Evolutionary conservation across 2,797 vertebrate genomes (phyloP).

Genomic region (Pyrrhura leucotis): DNA sequence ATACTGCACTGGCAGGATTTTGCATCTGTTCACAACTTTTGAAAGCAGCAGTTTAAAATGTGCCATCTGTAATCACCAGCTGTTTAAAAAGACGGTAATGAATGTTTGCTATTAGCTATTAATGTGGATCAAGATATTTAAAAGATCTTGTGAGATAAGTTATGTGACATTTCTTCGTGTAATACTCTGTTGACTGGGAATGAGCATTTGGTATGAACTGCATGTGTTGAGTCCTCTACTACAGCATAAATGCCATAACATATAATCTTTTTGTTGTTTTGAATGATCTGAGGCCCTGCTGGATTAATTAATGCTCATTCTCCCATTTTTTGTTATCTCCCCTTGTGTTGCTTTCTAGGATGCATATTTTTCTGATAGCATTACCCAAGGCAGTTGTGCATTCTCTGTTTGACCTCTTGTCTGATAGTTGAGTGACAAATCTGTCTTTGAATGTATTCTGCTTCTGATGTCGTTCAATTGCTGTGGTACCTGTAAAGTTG

Average conservation of each 20-base stretch:
- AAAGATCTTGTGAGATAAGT: neutral
- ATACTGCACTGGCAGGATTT: neutral
- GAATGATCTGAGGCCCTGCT: neutral
- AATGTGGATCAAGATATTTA: neutral
- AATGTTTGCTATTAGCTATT: neutral
- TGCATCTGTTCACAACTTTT: neutral
- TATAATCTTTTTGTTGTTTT: neutral
- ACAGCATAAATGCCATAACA: neutral
- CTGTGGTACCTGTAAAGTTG: neutral
- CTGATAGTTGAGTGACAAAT: neutral
- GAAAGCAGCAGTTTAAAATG: slow-evolving; percentile 5
- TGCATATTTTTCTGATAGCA: neutral
- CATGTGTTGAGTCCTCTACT: neutral
- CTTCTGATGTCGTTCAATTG: neutral
- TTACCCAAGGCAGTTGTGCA: neutral
- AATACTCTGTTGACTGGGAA: neutral
- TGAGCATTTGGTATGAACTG: neutral
- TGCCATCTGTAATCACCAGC: slow-evolving; percentile 28
- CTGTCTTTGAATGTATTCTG: neutral
- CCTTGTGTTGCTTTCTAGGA: neutral
- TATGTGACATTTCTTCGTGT: neutral
- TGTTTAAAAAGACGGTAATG: neutral
- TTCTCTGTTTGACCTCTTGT: neutral
- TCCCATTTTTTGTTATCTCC: neutral
- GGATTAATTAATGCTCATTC: neutral